These are phyloP conservation scores for Amphiura filiformis DNA, from an alignment of 35 echinoderm and acorn worm genomes.

Conservation along the genomic window DNA sequence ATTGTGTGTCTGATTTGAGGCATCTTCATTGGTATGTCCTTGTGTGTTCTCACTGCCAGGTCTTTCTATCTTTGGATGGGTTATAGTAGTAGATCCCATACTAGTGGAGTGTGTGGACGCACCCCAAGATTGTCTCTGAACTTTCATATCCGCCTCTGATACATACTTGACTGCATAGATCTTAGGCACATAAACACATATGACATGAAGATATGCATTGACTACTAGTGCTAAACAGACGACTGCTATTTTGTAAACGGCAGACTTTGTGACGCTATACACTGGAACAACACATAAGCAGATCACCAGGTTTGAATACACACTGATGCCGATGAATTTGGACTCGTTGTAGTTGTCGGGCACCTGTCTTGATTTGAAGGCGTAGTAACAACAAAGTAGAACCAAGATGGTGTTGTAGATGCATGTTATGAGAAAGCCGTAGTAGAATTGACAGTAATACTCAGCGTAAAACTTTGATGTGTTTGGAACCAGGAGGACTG, in stretches of 20 bases:
- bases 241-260: slow-evolving; percentile 2
- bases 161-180: not conserved
- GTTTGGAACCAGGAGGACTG: not conserved
- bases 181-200: slow-evolving; percentile 30
- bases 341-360: slow-evolving; percentile 83
- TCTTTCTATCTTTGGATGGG: too few relatives aligned
- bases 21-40: too few relatives aligned
- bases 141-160: not conserved
- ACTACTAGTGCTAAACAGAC: slow-evolving; percentile 15
- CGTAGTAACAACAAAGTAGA: slow-evolving; percentile 48
- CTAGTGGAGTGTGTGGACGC: too few relatives aligned
- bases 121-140: too few relatives aligned
- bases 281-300: slow-evolving; percentile 49
- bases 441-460: slow-evolving; percentile 14
- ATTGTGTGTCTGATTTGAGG: too few relatives aligned
- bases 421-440: not conserved
- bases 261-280: not conserved
- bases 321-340: slow-evolving; percentile 68
- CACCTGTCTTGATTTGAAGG: slow-evolving; percentile 51
- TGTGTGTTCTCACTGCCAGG: too few relatives aligned
- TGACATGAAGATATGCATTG: slow-evolving; percentile 6
- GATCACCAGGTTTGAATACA: slow-evolving; percentile 58
- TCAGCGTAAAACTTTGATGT: not conserved
- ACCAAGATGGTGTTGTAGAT: slow-evolving; percentile 54
- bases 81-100: too few relatives aligned